Base-by-base conservation (phyloP, 1,140 invertebrate species). In the Drosophila equinoxialis region DNA sequence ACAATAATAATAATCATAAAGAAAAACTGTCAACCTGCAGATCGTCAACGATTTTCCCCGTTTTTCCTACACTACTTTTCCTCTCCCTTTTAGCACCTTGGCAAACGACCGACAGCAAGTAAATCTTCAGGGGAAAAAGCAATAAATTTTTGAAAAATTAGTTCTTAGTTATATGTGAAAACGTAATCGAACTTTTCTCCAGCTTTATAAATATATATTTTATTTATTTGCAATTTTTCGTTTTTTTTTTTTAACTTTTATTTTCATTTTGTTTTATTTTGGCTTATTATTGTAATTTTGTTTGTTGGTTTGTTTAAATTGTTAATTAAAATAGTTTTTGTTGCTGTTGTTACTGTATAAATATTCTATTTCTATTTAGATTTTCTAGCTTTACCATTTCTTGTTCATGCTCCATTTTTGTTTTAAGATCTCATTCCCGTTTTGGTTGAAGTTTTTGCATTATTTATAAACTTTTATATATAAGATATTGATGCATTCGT, bases 271-370 rank as follows among this genome's bases (percentile, higher is more conserved):
- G 55, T 67, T 64, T 20, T 68, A 65, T 63, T 59, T 68, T 42
- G 71, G 55, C 61, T 63, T 30, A 54, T 14, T 60, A 64, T 45
- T 72, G n/a, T 64, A 66, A 64, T 67, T 57, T 65, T 79, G 68
- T 70, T 5, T 30, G 23, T 30, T 30, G 30, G 65, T 77, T 39
- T 66, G 71, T 68, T 86, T 86, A 77, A 51, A 51, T 79, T 87
- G 71, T 82, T 89, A 83, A 69, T 87, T 83, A 83, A 86, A 86
- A 86, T 86, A 86, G 79, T 87, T 86, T 54, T 87, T 79, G 72
- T 73, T 87, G 72, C 74, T 70, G 75, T 74, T 74, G 63, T 42
- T 77, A 71, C 11, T 39, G 37, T 83, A 69, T 73, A 75, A 68
- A 75, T 86, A 78, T 79, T 30, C 65, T 90, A 74, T 82, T 74